A percentile compares a stretch with the other conserved stretches of the same genome.
phyloP scores from a whole-genome alignment of 2,113 vertebrate genomes.

The Cyanoliseus patagonus region DNA sequence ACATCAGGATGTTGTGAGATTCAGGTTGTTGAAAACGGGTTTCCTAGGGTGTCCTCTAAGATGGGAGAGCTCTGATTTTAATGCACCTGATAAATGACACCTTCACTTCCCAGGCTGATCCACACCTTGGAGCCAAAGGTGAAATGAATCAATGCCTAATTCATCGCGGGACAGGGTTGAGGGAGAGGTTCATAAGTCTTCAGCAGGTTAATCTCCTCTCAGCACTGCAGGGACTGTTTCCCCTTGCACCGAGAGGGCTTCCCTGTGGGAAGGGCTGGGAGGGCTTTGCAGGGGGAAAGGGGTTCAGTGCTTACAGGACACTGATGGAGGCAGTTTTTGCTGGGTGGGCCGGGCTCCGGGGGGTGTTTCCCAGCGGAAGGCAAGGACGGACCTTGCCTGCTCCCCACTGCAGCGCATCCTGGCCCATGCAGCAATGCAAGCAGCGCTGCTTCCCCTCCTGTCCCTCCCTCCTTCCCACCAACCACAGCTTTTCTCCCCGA shows the following conservation, averaged over 20 bases:
- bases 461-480: neutral
- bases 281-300: neutral
- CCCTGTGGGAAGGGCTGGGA: neutral
- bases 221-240: neutral
- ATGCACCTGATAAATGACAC: neutral
- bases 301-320: neutral
- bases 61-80: neutral
- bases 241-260: neutral
- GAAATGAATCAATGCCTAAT: neutral
- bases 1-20: neutral
- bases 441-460: neutral
- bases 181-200: neutral
- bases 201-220: neutral
- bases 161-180: accelerated
- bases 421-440: neutral
- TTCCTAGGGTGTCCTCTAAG: neutral
- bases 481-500: neutral
- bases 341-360: neutral
- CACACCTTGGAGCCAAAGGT: neutral
- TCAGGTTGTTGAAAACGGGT: neutral
- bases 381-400: neutral
- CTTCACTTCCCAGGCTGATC: neutral
- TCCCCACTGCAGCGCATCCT: neutral
- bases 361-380: neutral
- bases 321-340: neutral